Evolutionary conservation across 2,113 vertebrate species (phyloP).

Genomic region (Brachypodius melanocephalos): DNA sequence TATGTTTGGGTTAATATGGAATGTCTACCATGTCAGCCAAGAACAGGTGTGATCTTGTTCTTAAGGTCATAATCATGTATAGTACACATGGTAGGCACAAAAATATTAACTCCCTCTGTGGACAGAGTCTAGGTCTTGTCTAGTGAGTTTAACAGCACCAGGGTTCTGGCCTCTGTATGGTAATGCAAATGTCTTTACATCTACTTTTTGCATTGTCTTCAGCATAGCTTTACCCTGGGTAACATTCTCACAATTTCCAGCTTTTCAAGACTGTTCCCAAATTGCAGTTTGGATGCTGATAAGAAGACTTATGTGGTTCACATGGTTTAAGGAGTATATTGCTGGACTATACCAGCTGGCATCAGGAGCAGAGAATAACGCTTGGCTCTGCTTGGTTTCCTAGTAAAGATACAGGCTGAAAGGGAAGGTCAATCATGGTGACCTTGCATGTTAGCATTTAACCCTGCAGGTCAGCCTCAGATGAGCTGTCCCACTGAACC

Average conservation of each 20-base stretch:
- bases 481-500: background rate
- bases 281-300: background rate
- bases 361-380: background rate
- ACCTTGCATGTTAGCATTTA: background rate
- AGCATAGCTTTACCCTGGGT: background rate
- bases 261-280: background rate
- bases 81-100: fast-evolving
- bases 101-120: background rate
- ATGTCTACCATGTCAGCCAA: background rate
- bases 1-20: background rate
- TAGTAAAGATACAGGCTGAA: background rate
- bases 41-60: background rate
- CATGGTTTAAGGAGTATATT: background rate
- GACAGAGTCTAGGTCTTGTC: background rate
- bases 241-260: background rate
- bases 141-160: background rate
- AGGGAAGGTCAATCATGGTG: background rate
- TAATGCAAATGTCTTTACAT: background rate
- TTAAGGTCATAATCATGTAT: background rate
- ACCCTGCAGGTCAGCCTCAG: background rate
- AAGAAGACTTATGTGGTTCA: background rate
- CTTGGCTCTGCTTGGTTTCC: background rate
- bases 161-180: background rate
- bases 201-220: background rate
- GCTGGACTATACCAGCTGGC: background rate